Base-by-base conservation (phyloP, 2,888 invertebrate species). In the Lithosia quadra region DNA sequence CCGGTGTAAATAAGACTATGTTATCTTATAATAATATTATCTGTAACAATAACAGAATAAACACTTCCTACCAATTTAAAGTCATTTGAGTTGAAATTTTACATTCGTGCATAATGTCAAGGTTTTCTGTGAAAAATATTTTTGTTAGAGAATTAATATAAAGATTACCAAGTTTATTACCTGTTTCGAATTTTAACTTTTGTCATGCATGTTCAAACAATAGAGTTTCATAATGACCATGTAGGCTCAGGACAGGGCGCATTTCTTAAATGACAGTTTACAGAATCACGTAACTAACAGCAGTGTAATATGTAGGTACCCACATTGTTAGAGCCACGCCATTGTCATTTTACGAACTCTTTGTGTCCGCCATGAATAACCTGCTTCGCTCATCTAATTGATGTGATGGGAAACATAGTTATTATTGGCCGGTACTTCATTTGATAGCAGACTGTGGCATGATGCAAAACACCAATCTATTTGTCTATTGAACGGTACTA, bases 331-430 rank as follows among this genome's bases (percentile, higher is more conserved):
- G 60, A 70, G 59, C 24, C 62, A 34, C 18, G 49, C 79, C 66
- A 79, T 81, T 80, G 77, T 81, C 61, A 75, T 72, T 70, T 67
- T 36, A 64, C 68, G 65, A 59, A 70, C 59, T 74, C 69, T 77
- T 79, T 81, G 79, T 79, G 63, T 64, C 58, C 63, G 63, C 21
- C n/a, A 53, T 72, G 66, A 79, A 79, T 79, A 70, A 71, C 33
- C 28, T 53, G 28, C 43, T 68, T 72, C 74, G 68, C 71, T 74
- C 71, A 76, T 76, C 63, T 79, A 77, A 80, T 79, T 79, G 71
- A 67, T 67, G 68, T 78, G 66, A 68, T 68, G 67, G 55, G 61
- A 63, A 70, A 73, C 65, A 71, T 65, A 64, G 68, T 68, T 65
- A 75, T 76, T 73, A 74, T 60, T 65, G 36, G 21, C n/a, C 39